Conservation (phyloP, 2,113 vertebrate species). For the Prietella phreatophila region DNA sequence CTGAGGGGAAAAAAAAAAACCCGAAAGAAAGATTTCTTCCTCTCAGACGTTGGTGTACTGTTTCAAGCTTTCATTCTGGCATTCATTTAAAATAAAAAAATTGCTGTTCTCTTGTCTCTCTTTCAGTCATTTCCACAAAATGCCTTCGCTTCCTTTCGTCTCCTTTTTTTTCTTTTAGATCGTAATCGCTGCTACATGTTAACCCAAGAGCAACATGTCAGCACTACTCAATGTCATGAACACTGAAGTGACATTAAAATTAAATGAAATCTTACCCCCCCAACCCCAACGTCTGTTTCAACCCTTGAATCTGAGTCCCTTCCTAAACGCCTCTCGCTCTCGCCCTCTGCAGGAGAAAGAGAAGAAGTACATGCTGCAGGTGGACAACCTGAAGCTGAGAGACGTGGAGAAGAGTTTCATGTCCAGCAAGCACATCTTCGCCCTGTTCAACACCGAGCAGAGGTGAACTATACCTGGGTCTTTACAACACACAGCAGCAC, state of each 20-base stretch:
- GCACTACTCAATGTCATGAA: not conserved
- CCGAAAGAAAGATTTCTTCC: constrained; percentile 27
- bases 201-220: not conserved
- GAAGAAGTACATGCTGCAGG: constrained; percentile 98
- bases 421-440: constrained; percentile 98
- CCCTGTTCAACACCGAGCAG: constrained; percentile 98
- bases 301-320: not conserved
- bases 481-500: not conserved
- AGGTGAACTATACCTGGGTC: constrained; percentile 71
- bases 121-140: constrained; percentile 2
- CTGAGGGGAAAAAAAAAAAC: constrained; percentile 11
- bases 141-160: not conserved
- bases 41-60: constrained; percentile 28
- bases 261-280: constrained; percentile 35
- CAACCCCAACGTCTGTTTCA: not conserved
- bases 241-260: constrained; percentile 15
- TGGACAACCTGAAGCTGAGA: constrained; percentile 94
- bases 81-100: not conserved
- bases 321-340: constrained; percentile 51
- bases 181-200: not conserved
- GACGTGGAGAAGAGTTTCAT: constrained; percentile 98
- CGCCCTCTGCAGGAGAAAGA: constrained; percentile 86
- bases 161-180: not conserved
- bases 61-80: constrained; percentile 25
- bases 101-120: constrained; percentile 62